Evolutionary conservation across 2,888 invertebrate species (phyloP).

Genomic region (Clitarchus hookeri): DNA sequence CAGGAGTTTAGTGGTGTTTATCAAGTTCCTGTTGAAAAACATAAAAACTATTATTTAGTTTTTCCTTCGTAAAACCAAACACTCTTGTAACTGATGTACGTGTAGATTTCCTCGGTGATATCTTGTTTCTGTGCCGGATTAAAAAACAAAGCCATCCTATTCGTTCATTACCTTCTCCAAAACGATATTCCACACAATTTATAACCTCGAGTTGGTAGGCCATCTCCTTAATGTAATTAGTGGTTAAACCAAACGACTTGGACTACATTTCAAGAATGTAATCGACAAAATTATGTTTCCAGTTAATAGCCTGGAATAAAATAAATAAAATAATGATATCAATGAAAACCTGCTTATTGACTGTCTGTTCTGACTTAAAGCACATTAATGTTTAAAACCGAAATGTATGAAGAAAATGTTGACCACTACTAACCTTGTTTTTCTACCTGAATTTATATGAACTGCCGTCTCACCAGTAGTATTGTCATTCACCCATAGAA

Average conservation of each 20-base stretch:
- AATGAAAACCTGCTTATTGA: no score
- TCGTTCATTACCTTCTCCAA: conserved; percentile 2
- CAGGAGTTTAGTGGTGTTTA: not conserved
- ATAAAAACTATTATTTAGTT: conserved; percentile 27
- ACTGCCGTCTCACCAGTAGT: no score
- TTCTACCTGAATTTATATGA: no score
- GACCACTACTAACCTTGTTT: no score
- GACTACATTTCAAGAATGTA: not conserved
- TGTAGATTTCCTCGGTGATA: not conserved
- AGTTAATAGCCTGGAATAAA: no score
- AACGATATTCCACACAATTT: not conserved
- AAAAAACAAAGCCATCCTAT: not conserved
- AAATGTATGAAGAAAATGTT: no score
- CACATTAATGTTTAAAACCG: no score
- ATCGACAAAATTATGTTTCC: not conserved
- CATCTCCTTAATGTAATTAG: not conserved
- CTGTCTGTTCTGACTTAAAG: no score
- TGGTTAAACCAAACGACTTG: not conserved
- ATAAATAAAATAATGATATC: no score
- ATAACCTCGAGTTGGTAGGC: not conserved
- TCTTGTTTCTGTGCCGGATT: not conserved
- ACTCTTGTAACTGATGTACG: conserved; percentile 23
- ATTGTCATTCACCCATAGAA: no score
- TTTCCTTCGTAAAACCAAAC: conserved; percentile 30
- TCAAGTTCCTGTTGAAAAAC: not conserved